A percentile compares a stretch with the other conserved stretches of the same genome.
Conservation (phyloP, 2,113 vertebrate genomes). For the Lycaon pictus region DNA sequence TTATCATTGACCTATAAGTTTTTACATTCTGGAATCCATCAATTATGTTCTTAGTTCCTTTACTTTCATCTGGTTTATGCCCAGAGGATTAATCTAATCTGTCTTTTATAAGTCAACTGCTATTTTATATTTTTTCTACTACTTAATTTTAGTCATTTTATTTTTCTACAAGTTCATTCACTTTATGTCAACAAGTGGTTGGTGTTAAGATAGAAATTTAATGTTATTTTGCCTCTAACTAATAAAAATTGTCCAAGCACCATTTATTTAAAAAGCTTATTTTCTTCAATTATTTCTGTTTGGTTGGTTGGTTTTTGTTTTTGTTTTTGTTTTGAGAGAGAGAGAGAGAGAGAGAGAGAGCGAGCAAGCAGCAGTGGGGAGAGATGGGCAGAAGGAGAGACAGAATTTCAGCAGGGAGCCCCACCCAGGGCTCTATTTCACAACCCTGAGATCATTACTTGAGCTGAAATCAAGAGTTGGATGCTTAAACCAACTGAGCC, state of each 20-base stretch:
- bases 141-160: background rate
- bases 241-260: background rate
- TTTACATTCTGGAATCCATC: background rate
- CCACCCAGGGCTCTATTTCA: too few species aligned
- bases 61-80: background rate
- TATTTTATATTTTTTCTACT: background rate
- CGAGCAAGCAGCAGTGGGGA: too few species aligned
- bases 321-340: too few species aligned
- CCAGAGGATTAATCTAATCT: background rate
- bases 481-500: too few species aligned
- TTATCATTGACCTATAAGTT: background rate
- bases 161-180: background rate
- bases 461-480: too few species aligned
- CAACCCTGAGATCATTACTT: too few species aligned
- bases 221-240: background rate
- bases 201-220: background rate
- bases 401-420: too few species aligned
- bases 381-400: too few species aligned
- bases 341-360: too few species aligned
- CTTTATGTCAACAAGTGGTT: background rate
- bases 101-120: background rate
- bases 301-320: too few species aligned
- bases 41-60: background rate
- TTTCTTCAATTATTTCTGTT: too few species aligned
- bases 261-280: background rate